phyloP scores from a whole-genome alignment of 2,888 invertebrate genomes.

The Ichneumoninae sp. region DNA sequence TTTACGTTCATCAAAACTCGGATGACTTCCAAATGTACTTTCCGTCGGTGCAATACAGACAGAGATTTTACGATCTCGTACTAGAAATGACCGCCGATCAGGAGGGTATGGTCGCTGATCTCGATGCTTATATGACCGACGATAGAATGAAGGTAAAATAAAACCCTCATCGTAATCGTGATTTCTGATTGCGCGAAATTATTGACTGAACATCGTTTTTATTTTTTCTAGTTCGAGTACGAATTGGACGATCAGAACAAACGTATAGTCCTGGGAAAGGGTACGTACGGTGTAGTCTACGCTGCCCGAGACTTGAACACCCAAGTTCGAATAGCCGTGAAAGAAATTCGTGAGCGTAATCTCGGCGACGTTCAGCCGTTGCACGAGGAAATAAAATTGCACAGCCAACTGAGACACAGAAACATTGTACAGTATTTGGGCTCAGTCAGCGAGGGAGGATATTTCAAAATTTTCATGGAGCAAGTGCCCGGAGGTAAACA shows the following conservation, averaged over 20 bases:
- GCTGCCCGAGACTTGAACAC: conserved; percentile 97
- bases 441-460: conserved; percentile 96
- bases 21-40: conserved; percentile 99
- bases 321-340: conserved; percentile 97
- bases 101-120: conserved; percentile 90
- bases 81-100: conserved; percentile 95
- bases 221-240: conserved; percentile 91
- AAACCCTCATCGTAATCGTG: neutral
- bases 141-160: conserved; percentile 89
- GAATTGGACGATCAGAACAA: conserved; percentile 96
- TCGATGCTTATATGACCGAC: conserved; percentile 90
- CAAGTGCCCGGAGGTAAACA: conserved; percentile 95
- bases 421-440: conserved; percentile 99
- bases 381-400: conserved; percentile 98
- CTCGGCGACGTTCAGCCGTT: conserved; percentile 98
- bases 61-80: conserved; percentile 93
- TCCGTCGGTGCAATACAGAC: conserved; percentile 94
- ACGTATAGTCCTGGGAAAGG: conserved; percentile 95
- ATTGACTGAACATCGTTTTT: neutral
- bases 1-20: conserved; percentile 99
- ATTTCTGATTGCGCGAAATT: neutral
- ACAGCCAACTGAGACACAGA: conserved; percentile 96
- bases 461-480: conserved; percentile 99
- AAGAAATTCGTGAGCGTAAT: conserved; percentile 98
- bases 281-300: conserved; percentile 97